Percentiles rank a stretch among this genome's conserved stretches.
phyloP scores from a whole-genome alignment of 1,140 invertebrate genomes.

The Tetramorium alpestre region DNA sequence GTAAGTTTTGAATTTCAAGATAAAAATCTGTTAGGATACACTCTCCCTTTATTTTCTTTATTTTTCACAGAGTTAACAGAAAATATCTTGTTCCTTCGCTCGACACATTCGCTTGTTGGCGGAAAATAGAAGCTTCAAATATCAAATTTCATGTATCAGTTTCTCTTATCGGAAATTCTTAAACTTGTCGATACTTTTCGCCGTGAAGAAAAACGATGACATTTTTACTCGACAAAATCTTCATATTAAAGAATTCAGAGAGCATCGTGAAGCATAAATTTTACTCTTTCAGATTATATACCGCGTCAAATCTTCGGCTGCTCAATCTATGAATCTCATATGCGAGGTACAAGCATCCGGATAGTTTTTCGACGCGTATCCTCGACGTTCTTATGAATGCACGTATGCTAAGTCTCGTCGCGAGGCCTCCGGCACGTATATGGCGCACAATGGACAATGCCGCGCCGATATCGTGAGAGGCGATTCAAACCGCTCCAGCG shows the following conservation, averaged over 20 bases:
- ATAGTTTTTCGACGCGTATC: slow-evolving; percentile 8
- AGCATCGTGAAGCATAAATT: background rate
- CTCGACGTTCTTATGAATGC: slow-evolving; percentile 34
- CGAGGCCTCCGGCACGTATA: slow-evolving; percentile 21
- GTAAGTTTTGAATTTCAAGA: background rate
- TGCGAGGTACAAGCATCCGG: background rate
- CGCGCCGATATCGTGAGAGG: slow-evolving; percentile 56
- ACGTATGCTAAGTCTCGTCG: slow-evolving; percentile 25
- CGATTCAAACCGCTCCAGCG: slow-evolving; percentile 30
- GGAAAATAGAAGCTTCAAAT: background rate
- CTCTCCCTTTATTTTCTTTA: background rate
- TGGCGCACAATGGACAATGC: slow-evolving; percentile 68
- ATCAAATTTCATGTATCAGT: slow-evolving; percentile 7
- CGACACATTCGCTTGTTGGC: background rate
- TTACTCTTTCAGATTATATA: background rate
- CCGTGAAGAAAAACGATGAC: background rate
- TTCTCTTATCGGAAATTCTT: slow-evolving; percentile 1
- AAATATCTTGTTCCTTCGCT: slow-evolving; percentile 25
- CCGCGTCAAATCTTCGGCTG: background rate
- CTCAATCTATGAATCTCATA: background rate
- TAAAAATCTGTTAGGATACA: slow-evolving; percentile 12
- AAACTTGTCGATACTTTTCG: background rate
- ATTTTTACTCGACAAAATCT: background rate
- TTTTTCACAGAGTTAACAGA: background rate
- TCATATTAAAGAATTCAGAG: background rate